Evolutionary conservation across 2,888 invertebrate species (phyloP), one percentile per base, ranked within the genome.

Genomic region (Syritta pipiens): DNA sequence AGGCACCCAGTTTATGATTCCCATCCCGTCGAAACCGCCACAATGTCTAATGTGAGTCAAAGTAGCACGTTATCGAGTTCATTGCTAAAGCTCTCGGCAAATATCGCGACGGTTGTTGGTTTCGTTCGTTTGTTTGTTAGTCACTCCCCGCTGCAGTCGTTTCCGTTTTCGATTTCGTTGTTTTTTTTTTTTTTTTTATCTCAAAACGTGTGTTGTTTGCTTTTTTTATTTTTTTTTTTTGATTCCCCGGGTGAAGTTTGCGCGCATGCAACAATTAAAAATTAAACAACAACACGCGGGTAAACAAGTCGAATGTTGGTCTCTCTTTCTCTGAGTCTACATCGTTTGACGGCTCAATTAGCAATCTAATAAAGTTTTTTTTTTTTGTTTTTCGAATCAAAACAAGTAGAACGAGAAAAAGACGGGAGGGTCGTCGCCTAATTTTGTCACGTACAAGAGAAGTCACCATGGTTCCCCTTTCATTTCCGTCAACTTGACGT

Each of bases 261-360:
- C n/a, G 62, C 60, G 57, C 69, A 71, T 76, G 63, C 53, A 76
- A 51, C 57, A 57, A 71, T 69, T 63, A 63, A 76, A 55, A 14
- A 17, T 14, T 4, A 60, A 55, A 55, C 40, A n/a, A 32, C 32
- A 28, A 28, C n/a, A 9, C 26, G 26, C 28, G 19, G 10, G 14
- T 20, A 37, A 17, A 46, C 19, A n/a, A n/a, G n/a, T n/a, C n/a
- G n/a, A n/a, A n/a, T n/a, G n/a, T n/a, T n/a, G n/a, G n/a, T n/a
- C n/a, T n/a, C n/a, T n/a, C n/a, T n/a, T n/a, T n/a, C n/a, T n/a
- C n/a, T n/a, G n/a, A n/a, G n/a, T n/a, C n/a, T n/a, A n/a, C n/a
- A n/a, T n/a, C n/a, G n/a, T n/a, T n/a, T n/a, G n/a, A n/a, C n/a
- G n/a, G n/a, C n/a, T n/a, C n/a, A n/a, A n/a, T n/a, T n/a, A n/a